A percentile compares a stretch with the other conserved stretches of the same genome.
Evolutionary conservation across 2,797 vertebrate genomes (phyloP).

Genomic region (Prunella strophiata): DNA sequence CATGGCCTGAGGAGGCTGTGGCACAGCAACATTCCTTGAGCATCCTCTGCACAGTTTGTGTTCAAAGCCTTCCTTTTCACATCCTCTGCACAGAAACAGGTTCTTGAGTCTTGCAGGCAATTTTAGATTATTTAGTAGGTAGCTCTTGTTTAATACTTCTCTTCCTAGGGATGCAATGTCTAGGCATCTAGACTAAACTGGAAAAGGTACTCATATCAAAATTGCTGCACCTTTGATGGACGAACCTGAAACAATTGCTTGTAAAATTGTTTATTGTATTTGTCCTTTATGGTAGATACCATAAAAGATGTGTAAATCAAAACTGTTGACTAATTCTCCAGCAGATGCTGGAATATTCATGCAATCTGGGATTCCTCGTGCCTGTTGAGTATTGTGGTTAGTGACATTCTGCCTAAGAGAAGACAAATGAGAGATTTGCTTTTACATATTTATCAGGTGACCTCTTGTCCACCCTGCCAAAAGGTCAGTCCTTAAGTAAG

Average conservation of each 20-base stretch:
- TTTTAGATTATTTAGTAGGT: not conserved
- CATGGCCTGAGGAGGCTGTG: not conserved
- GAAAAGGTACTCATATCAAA: not conserved
- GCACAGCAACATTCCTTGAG: not conserved
- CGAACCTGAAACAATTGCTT: not conserved
- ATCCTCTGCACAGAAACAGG: not conserved
- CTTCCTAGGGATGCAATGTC: not conserved
- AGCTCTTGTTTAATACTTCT: not conserved
- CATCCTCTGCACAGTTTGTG: not conserved
- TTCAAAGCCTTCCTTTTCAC: not conserved
- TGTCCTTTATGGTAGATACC: not conserved
- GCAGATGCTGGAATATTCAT: not conserved
- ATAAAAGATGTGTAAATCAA: not conserved
- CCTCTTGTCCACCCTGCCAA: not conserved
- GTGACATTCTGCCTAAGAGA: not conserved
- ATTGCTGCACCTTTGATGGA: not conserved
- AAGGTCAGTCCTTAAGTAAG: not conserved
- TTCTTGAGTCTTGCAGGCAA: not conserved
- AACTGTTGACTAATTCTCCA: not conserved
- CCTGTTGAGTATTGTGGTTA: not conserved
- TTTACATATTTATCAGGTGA: not conserved
- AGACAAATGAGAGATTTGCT: not conserved
- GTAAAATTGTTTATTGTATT: not conserved
- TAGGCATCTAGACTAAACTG: not conserved
- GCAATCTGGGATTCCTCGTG: not conserved